phyloP scores from a whole-genome alignment of 2,113 vertebrate species.

The Guaruba guarouba region DNA sequence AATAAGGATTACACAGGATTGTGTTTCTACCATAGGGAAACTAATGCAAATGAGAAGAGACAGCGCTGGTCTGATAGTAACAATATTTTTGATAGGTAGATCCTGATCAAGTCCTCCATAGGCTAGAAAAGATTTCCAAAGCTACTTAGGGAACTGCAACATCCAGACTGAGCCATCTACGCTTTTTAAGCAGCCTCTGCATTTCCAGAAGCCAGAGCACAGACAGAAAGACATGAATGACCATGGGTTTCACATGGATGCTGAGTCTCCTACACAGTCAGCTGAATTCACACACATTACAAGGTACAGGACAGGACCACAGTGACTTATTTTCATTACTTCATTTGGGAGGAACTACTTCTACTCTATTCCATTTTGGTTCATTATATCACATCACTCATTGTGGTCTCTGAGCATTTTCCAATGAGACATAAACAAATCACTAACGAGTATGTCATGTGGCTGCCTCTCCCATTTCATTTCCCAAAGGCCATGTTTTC shows the following conservation, averaged over 20 bases:
- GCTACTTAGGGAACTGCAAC: not conserved
- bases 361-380: not conserved
- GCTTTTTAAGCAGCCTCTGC: not conserved
- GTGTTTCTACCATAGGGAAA: not conserved
- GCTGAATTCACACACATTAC: not conserved
- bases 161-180: not conserved
- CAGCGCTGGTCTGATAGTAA: not conserved
- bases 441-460: constrained; percentile 39
- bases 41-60: not conserved
- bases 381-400: not conserved
- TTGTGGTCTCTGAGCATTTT: constrained; percentile 12
- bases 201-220: not conserved
- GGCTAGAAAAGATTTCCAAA: not conserved
- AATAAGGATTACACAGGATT: not conserved
- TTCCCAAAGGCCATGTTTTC: constrained; percentile 23
- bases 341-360: constrained; percentile 40
- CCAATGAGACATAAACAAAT: constrained; percentile 51
- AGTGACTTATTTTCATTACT: constrained; percentile 18
- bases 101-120: not conserved
- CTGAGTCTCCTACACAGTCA: not conserved
- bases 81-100: not conserved
- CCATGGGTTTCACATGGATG: not conserved
- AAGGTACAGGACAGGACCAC: not conserved
- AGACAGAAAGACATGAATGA: not conserved
- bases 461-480: constrained; percentile 43